phyloP scores from a whole-genome alignment of 2,888 invertebrate genomes.

The Entomobrya proxima region DNA sequence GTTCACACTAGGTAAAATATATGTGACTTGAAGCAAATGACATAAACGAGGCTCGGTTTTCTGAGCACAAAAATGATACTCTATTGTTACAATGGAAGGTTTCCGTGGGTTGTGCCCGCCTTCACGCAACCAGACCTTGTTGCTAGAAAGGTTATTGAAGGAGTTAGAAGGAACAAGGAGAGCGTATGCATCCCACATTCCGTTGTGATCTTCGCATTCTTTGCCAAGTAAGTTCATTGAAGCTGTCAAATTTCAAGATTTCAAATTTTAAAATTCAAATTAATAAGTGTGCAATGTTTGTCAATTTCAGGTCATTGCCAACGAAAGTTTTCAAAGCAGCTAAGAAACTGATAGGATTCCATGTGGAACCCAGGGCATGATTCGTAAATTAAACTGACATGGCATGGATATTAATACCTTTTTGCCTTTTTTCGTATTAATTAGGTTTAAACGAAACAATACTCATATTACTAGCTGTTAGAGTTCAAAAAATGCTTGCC shows the following conservation, averaged over 20 bases:
- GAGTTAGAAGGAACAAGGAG: constrained; percentile 82
- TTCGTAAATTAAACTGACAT: no score
- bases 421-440: no score
- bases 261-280: neutral
- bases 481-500: no score
- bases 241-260: neutral
- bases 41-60: neutral
- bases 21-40: neutral
- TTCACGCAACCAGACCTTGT: constrained; percentile 81
- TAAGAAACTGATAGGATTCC: constrained; percentile 45
- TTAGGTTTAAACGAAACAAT: no score
- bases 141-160: constrained; percentile 81
- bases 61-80: neutral
- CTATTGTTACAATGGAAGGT: constrained; percentile 17
- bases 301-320: constrained; percentile 43
- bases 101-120: constrained; percentile 65
- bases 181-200: constrained; percentile 83
- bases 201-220: constrained; percentile 75
- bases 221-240: constrained; percentile 43
- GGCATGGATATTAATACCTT: no score
- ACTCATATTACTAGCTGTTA: no score
- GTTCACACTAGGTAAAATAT: constrained; percentile 50
- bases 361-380: constrained; percentile 52
- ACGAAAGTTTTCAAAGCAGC: constrained; percentile 31
- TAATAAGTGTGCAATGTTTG: neutral